These are phyloP conservation scores for Phytoseiulus persimilis DNA, from an alignment of 2,888 invertebrate species.

Conservation along the genomic window DNA sequence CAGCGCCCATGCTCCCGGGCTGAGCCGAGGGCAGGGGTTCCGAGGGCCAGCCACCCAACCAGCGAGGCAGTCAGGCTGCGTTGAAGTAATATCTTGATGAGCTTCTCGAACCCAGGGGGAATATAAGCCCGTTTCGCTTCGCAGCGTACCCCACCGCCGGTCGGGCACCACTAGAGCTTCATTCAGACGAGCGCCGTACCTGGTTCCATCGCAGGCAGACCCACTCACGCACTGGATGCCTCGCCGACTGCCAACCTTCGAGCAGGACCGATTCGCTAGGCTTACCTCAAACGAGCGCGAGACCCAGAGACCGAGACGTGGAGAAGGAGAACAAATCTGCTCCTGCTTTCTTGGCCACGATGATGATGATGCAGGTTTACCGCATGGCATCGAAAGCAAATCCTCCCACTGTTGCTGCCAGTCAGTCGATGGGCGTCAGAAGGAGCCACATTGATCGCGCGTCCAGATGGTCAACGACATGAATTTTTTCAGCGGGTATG, in stretches of 20 bases:
- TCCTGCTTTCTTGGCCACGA: background rate
- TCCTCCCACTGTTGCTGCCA: background rate
- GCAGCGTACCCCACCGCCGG: background rate
- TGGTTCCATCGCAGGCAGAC: background rate
- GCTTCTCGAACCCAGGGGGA: background rate
- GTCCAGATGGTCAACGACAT: background rate
- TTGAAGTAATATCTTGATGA: background rate
- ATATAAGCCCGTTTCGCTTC: background rate
- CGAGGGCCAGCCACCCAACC: background rate
- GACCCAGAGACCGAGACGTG: background rate
- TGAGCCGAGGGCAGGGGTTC: background rate
- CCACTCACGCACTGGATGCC: background rate
- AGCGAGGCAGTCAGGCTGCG: background rate
- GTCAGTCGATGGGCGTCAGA: background rate
- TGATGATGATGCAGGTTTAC: background rate
- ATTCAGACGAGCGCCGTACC: background rate
- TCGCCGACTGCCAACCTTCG: background rate
- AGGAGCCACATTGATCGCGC: background rate
- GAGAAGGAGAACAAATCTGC: background rate
- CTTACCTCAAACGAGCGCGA: background rate
- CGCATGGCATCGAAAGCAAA: background rate
- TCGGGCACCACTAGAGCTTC: background rate
- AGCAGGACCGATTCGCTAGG: background rate
- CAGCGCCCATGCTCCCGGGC: background rate
- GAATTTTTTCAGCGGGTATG: too few relatives aligned